Conservation (phyloP, 2,797 vertebrate genomes). For the Decapterus maruadsi region DNA sequence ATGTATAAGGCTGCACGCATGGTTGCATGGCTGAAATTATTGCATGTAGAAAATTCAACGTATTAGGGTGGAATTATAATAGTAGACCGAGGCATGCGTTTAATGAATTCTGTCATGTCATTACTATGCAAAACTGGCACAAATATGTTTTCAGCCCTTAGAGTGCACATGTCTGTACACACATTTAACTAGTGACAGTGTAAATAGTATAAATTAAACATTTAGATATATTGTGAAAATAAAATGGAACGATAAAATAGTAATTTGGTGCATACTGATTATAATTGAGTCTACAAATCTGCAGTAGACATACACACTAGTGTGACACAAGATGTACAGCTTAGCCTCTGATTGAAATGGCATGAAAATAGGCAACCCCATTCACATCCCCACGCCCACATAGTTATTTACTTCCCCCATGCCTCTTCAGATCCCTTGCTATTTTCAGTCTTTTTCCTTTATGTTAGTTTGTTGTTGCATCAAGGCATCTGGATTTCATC, state of each 20-base stretch:
- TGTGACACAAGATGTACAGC: slow-evolving; percentile 31
- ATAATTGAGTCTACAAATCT: slow-evolving; percentile 23
- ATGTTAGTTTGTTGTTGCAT: slow-evolving; percentile 3
- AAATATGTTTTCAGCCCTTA: not conserved
- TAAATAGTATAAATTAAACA: slow-evolving; percentile 3
- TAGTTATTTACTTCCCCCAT: slow-evolving; percentile 22
- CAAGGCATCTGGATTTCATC: slow-evolving; percentile 1
- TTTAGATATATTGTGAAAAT: slow-evolving; percentile 12
- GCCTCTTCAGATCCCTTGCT: slow-evolving; percentile 25
- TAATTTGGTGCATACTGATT: not conserved
- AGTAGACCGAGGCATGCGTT: not conserved
- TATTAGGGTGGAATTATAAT: not conserved
- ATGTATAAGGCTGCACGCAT: too few species aligned
- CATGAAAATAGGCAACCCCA: slow-evolving; percentile 38
- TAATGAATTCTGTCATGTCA: not conserved
- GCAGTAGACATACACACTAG: slow-evolving; percentile 13
- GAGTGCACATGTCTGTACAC: not conserved
- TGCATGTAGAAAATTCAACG: not conserved
- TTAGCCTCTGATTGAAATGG: slow-evolving; percentile 30
- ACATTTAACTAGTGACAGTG: not conserved
- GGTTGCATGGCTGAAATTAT: not conserved
- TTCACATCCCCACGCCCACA: slow-evolving; percentile 45
- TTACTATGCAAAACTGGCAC: too few species aligned
- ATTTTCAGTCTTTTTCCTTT: slow-evolving; percentile 13
- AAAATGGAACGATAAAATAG: slow-evolving; percentile 4